A percentile compares a stretch with the other conserved stretches of the same genome.
phyloP scores from a whole-genome alignment of 2,888 invertebrate species.

The Serripes groenlandicus region DNA sequence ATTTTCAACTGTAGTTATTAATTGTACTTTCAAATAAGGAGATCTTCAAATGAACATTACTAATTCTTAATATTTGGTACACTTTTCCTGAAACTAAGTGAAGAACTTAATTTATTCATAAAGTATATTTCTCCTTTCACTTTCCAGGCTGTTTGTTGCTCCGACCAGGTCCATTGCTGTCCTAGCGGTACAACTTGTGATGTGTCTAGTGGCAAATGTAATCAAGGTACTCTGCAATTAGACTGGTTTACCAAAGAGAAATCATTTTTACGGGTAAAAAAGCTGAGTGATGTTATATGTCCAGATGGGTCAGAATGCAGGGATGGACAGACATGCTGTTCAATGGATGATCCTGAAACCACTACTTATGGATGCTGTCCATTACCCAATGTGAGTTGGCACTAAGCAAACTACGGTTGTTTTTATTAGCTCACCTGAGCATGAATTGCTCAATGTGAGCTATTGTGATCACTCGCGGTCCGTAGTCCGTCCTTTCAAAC shows the following conservation, averaged over 20 bases:
- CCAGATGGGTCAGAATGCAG: constrained; percentile 71
- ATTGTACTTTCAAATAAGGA: too few species aligned
- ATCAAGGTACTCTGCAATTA: constrained; percentile 13
- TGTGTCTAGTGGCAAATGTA: constrained; percentile 55
- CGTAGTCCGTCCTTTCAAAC: background rate
- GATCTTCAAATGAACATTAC: too few species aligned
- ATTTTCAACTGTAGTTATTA: background rate
- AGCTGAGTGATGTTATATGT: constrained; percentile 53
- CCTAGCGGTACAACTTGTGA: constrained; percentile 78
- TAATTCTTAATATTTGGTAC: too few species aligned
- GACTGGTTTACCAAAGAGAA: constrained; percentile 57
- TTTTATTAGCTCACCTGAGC: background rate
- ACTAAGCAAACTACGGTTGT: background rate
- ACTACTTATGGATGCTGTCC: constrained; percentile 83
- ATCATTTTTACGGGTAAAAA: constrained; percentile 11
- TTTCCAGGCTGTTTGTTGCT: constrained; percentile 82
- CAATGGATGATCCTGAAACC: constrained; percentile 56
- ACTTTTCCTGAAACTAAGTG: too few species aligned
- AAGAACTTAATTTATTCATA: background rate
- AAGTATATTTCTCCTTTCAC: background rate
- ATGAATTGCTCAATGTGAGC: background rate
- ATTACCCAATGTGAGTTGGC: constrained; percentile 70
- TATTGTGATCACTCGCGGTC: background rate
- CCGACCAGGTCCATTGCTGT: constrained; percentile 78
- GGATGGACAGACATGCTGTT: constrained; percentile 81